Base-by-base conservation (phyloP, 1,140 invertebrate genomes). In the Scaptomyza montana region DNA sequence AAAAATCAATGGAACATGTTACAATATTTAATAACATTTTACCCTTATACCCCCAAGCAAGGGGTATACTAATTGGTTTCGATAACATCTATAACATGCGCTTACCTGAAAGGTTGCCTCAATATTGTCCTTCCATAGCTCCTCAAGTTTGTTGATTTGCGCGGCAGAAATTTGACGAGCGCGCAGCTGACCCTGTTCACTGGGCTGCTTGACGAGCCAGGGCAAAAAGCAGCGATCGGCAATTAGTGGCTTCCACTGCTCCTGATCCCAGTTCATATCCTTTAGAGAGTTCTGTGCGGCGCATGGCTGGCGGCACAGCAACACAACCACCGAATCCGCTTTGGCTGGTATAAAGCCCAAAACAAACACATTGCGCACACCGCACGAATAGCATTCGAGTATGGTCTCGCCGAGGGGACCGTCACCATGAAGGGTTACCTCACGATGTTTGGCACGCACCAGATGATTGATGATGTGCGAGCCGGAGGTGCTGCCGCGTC, bases 191-290 rank as follows among this genome's bases (percentile, higher is more conserved):
- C 99, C 98, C 89, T 98, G 97, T 84, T 99, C 98, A 0, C 96
- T 96, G 47, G 98, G 98, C 46, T 97, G 96, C 92, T 99, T 99
- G 0, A 99, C 98, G 12, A 99, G 93, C 99, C 99, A 99, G 0
- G 97, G 95, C 9, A 99, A 92, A 91, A 99, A 98, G 82, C 97
- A 97, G 25, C 98, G 96, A 92, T 99, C 99, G 77, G 98, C 95
- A 59, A 99, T 98, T 10, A 99, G 93, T 0, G 99, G 98, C 92
- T 99, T 99, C 99, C 99, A 99, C 92, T 99, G 98, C 66, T 98
- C 98, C 92, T 98, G 98, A 93, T 99, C 98, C 98, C 98, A 99
- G 92, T 99, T 99, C 97, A 99, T 98, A 92, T 99, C 98, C 92
- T 99, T 98, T 8, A 99, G 93, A 41, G 97, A 98, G 91, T 96